These are phyloP conservation scores for Nothocercus nigrocapillus DNA, from an alignment of 2,113 vertebrate species.

Conservation along the genomic window DNA sequence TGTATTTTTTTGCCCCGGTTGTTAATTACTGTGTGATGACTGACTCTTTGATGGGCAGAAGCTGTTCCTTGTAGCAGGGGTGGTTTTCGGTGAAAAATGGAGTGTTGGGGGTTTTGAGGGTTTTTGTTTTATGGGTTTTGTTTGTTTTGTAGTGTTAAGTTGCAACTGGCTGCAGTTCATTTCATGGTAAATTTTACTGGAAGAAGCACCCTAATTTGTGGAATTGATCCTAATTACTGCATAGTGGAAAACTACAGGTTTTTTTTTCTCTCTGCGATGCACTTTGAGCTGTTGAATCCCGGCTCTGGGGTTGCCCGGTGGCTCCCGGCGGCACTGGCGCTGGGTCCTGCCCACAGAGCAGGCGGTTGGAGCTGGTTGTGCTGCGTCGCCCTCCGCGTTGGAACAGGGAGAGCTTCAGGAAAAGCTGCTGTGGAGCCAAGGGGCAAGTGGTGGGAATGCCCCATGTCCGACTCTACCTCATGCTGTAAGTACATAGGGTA, in stretches of 20 bases:
- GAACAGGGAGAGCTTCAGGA: neutral
- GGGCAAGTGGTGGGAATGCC: accelerated
- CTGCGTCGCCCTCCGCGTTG: accelerated
- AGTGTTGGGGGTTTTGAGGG: too few species aligned
- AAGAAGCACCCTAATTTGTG: too few species aligned
- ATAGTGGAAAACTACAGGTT: neutral
- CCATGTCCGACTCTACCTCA: neutral
- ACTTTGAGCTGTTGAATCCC: neutral
- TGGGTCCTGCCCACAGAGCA: neutral
- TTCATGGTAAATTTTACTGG: neutral
- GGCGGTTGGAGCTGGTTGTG: accelerated
- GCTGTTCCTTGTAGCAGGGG: neutral
- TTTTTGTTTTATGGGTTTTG: too few species aligned
- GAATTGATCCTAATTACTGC: too few species aligned
- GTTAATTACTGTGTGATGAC: neutral
- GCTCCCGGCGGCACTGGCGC: neutral
- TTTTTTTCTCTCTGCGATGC: neutral
- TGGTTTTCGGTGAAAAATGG: neutral
- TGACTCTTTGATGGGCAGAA: neutral
- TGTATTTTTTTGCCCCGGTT: neutral
- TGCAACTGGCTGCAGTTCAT: neutral
- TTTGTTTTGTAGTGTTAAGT: neutral
- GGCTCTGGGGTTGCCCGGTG: neutral
- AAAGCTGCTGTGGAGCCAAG: accelerated
- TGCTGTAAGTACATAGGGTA: neutral